Evolutionary conservation across 1,140 invertebrate genomes (phyloP), one percentile per base, ranked within the genome.

Genomic region (Platyscapa corneri): DNA sequence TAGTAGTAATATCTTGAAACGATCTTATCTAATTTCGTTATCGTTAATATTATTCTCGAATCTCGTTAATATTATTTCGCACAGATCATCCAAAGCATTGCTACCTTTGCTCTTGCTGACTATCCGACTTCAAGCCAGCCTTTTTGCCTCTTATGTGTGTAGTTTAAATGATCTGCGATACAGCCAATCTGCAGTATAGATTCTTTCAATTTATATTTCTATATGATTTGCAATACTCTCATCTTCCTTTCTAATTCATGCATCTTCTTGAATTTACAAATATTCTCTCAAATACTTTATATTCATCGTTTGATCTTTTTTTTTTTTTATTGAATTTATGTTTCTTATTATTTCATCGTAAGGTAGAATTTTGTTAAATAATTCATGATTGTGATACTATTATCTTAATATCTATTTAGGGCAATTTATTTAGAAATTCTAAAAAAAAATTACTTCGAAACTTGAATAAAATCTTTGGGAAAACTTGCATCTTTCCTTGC

Each of bases 121-220:
- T 88, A 39, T 27, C 37, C 72, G 32, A 87, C 84, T 87, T 88
- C 88, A 87, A 86, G 72, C 85, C 87, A 64, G 10, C 12, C n/a
- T n/a, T n/a, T 87, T 83, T 72, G 87, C 85, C 86, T 86, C 80
- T 20, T 87, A 79, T 84, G 86, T 88, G 89, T 91, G 91, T 92
- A 92, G 91, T 93, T 93, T 93, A 93, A 93, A 91, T 93, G 92
- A 93, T 93, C 93, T 93, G 92, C 92, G 92, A 93, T 91, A 92
- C 90, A 91, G 91, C 92, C 90, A 91, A 92, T 89, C 92, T 92
- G 91, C 92, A 92, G 93, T 93, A 92, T 91, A 93, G 92, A 93
- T 93, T 91, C 91, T 92, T 83, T 77, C 76, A 39, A 1, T 74
- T 23, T 12, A 16, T 46, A 37, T 74, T n/a, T 74, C 72, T 42